Evolutionary conservation across 2,888 invertebrate species (phyloP).

Genomic region (Sipha maydis): DNA sequence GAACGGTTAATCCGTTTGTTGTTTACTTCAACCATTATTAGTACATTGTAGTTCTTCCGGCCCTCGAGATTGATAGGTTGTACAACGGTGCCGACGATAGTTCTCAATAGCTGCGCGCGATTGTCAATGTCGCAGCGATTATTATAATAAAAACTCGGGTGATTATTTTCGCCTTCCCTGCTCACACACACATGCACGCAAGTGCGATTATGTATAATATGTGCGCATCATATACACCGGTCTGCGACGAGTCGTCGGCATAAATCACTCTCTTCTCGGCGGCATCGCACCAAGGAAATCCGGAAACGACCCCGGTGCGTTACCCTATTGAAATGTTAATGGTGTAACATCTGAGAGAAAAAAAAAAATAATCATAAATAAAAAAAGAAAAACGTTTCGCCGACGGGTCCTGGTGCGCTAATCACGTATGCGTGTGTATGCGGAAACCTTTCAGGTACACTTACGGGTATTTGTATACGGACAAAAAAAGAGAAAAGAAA

Average conservation of each 20-base stretch:
- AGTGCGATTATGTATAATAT: not conserved
- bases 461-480: not conserved
- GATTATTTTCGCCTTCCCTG: not conserved
- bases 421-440: slow-evolving; percentile 34
- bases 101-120: not conserved
- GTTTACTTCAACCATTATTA: too few species aligned
- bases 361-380: slow-evolving; percentile 21
- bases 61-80: not conserved
- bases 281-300: slow-evolving; percentile 10
- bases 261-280: slow-evolving; percentile 34
- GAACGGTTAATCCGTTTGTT: too few species aligned
- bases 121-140: not conserved
- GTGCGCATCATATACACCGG: not conserved
- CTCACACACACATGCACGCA: too few species aligned
- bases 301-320: slow-evolving; percentile 23
- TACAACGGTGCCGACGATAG: not conserved
- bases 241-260: not conserved
- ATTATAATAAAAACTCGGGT: not conserved
- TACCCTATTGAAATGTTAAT: slow-evolving; percentile 54
- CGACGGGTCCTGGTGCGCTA: slow-evolving; percentile 45
- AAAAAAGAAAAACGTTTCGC: slow-evolving; percentile 52
- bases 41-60: not conserved
- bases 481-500: not conserved
- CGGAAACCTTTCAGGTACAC: slow-evolving; percentile 14
- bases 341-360: slow-evolving; percentile 32